Percentiles rank a stretch among this genome's conserved stretches.
Evolutionary conservation across 37 sponge, comb jelly and placozoan genomes (phyloP).

Genomic region (Lycopodina hypogea): DNA sequence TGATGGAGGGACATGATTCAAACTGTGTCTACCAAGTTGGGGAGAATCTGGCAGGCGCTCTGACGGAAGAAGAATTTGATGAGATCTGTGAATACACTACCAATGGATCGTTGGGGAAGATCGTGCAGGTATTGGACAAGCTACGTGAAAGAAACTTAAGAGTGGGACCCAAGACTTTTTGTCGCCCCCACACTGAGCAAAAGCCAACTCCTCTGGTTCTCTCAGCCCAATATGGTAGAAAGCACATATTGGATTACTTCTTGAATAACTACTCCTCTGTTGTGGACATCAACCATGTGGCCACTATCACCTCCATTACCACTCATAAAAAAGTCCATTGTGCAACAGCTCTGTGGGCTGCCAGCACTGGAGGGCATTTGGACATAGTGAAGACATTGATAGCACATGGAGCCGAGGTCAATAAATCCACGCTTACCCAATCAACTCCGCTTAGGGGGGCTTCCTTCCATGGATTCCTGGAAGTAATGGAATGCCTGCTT

Average conservation of each 20-base stretch:
- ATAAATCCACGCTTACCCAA: constrained; percentile 73
- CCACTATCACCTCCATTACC: constrained; percentile 66
- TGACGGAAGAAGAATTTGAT: constrained; percentile 35
- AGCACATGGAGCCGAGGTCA: constrained; percentile 67
- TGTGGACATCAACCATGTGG: constrained; percentile 58
- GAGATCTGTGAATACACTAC: constrained; percentile 19
- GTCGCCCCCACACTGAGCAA: constrained; percentile 34
- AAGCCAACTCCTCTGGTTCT: constrained; percentile 67
- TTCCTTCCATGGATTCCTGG: constrained; percentile 76
- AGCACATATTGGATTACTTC: constrained; percentile 51
- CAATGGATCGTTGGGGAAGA: constrained; percentile 7
- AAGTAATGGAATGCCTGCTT: constrained; percentile 69
- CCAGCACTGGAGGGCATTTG: constrained; percentile 69
- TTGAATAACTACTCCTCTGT: constrained; percentile 14
- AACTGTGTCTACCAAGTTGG: neutral
- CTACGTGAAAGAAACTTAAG: constrained; percentile 10
- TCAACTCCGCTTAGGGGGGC: constrained; percentile 88
- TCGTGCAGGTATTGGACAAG: neutral
- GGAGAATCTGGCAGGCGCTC: neutral
- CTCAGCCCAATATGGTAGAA: constrained; percentile 63
- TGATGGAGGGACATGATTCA: too few species aligned
- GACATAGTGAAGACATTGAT: constrained; percentile 77
- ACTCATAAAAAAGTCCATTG: constrained; percentile 82
- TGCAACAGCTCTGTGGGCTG: constrained; percentile 91
- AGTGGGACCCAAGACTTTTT: constrained; percentile 56